phyloP scores from a whole-genome alignment of 2,888 invertebrate genomes.

The Calliphora vomitoria region DNA sequence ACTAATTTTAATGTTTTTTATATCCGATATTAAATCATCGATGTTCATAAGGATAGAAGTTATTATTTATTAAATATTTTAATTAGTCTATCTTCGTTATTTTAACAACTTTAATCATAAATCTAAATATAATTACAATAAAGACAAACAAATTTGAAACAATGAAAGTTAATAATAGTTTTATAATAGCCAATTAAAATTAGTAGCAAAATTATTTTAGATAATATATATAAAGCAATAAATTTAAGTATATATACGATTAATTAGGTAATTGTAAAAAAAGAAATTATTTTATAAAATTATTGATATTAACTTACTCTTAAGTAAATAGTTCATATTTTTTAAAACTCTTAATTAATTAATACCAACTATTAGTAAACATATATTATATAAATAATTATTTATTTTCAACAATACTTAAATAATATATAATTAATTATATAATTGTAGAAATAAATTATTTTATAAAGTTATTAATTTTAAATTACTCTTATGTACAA shows the following conservation, averaged over 20 bases:
- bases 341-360: neutral
- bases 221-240: too few relatives aligned
- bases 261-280: neutral
- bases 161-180: neutral
- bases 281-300: neutral
- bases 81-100: too few relatives aligned
- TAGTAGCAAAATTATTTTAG: neutral
- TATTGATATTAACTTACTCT: too few relatives aligned
- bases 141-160: neutral
- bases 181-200: neutral
- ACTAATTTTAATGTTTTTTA: too few relatives aligned
- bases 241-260: neutral
- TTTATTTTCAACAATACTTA: neutral
- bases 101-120: neutral
- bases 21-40: too few relatives aligned
- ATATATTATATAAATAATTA: neutral
- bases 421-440: conserved; percentile 3
- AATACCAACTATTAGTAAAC: too few relatives aligned
- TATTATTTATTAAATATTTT: too few relatives aligned
- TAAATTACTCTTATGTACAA: neutral
- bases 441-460: neutral
- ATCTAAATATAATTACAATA: neutral
- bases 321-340: too few relatives aligned
- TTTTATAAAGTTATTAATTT: too few relatives aligned
- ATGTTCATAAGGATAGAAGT: too few relatives aligned